A percentile compares a stretch with the other conserved stretches of the same genome.
These are phyloP conservation scores for Tokudaia muenninki DNA, from an alignment of 2,797 vertebrate genomes.

Conservation along the genomic window DNA sequence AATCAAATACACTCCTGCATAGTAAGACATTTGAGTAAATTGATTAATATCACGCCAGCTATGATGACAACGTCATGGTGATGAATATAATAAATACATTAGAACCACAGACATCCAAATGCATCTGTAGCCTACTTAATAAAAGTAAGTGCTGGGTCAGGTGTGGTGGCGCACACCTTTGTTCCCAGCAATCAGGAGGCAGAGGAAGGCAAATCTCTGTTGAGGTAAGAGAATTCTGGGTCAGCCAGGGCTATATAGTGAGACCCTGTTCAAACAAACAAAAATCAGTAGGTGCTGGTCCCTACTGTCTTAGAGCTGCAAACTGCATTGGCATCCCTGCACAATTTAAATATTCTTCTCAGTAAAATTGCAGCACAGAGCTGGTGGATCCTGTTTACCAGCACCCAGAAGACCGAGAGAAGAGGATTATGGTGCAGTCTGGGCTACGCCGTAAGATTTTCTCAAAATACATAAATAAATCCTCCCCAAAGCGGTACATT, in stretches of 20 bases:
- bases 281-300: not conserved
- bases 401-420: not conserved
- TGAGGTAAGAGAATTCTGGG: not conserved
- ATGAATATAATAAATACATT: not conserved
- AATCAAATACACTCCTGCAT: not conserved
- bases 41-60: not conserved
- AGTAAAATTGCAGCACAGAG: constrained; percentile 19
- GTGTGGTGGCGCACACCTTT: not conserved
- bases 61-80: not conserved
- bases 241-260: not conserved
- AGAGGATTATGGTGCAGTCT: not conserved
- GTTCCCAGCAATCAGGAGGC: not conserved
- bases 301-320: not conserved
- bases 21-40: not conserved
- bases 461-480: not conserved
- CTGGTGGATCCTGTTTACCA: not conserved
- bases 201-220: not conserved
- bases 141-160: not conserved
- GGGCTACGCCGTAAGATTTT: not conserved
- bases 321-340: not conserved
- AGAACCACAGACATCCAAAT: not conserved
- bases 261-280: not conserved
- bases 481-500: not conserved
- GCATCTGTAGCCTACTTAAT: not conserved
- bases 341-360: not conserved